A percentile compares a stretch with the other conserved stretches of the same genome.
Conservation (phyloP, 2,113 vertebrate species). For the Chunga burmeisteri region DNA sequence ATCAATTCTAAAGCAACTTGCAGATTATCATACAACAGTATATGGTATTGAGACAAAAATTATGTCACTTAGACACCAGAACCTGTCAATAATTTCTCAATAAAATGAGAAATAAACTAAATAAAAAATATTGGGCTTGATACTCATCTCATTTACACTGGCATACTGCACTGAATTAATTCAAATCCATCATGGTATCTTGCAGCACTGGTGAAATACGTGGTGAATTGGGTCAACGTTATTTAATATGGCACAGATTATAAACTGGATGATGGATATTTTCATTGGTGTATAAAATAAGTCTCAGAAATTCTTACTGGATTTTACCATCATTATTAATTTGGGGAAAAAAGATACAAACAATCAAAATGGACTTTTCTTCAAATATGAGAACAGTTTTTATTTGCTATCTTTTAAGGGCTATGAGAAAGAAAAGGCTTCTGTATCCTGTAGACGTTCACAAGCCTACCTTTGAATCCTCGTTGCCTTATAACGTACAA, state of each 20-base stretch:
- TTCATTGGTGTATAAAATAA: neutral
- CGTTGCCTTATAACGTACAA: neutral
- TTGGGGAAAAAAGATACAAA: neutral
- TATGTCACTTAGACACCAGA: constrained; percentile 40
- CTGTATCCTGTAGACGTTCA: neutral
- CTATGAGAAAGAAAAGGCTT: neutral
- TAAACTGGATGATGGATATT: neutral
- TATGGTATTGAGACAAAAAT: constrained; percentile 52
- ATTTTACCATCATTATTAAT: neutral
- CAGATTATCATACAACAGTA: constrained; percentile 59
- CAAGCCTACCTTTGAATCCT: constrained; percentile 5
- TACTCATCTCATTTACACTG: neutral
- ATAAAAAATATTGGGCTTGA: constrained; percentile 28
- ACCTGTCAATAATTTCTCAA: constrained; percentile 46
- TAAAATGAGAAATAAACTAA: constrained; percentile 51
- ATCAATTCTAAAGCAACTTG: constrained; percentile 68
- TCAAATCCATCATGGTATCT: neutral
- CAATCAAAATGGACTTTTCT: neutral
- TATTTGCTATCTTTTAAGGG: neutral
- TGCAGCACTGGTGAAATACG: neutral
- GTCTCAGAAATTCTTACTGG: neutral
- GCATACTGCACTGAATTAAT: neutral
- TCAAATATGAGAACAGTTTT: neutral
- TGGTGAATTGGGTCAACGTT: neutral
- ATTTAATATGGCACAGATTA: neutral